Evolutionary conservation across 2,888 invertebrate species (phyloP), one percentile per base, ranked within the genome.

Genomic region (Aporophyla lueneburgensis): DNA sequence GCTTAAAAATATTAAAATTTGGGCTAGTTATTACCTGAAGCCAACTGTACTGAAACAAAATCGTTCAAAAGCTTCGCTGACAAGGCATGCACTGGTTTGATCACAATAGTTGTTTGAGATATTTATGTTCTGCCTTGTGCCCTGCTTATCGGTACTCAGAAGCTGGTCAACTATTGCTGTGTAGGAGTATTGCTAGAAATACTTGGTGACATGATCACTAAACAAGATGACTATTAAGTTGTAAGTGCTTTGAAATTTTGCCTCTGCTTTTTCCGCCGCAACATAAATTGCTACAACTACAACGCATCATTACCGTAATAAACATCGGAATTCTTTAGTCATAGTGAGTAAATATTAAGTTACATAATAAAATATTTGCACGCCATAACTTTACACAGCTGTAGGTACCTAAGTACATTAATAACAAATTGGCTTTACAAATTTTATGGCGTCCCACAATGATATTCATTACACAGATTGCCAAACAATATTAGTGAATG

Each of bases 381-480:
- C n/a, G 40, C 10, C 9, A 46, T 54, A 66, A 65, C 49, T 19
- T 71, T 54, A 46, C 56, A 63, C 49, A 71, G 27, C 58, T 61
- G 40, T 27, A 43, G 14, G 24, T 62, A 69, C 14, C 6, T 21
- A 21, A n/a, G 24, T 51, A 73, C 49, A 74, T 56, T 51, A 71
- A 75, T 54, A 77, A 76, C 62, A 76, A 81, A 85, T 83, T 70
- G 49, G 24, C 59, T 61, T 70, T 56, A 63, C 69, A 43, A 68
- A 62, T 49, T 81, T 62, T 81, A 85, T 46, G 66, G 49, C 59
- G 43, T 62, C 51, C 10, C 53, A 84, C 71, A 78, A 86, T 76
- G 49, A 74, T 51, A 71, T 24, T 69, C 83, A 71, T 86, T 78
- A 74, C 61, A 62, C 53, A 65, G 63, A 71, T 76, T 82, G 66